Conservation (phyloP, 2,888 invertebrate genomes). For the Cantharis rustica region DNA sequence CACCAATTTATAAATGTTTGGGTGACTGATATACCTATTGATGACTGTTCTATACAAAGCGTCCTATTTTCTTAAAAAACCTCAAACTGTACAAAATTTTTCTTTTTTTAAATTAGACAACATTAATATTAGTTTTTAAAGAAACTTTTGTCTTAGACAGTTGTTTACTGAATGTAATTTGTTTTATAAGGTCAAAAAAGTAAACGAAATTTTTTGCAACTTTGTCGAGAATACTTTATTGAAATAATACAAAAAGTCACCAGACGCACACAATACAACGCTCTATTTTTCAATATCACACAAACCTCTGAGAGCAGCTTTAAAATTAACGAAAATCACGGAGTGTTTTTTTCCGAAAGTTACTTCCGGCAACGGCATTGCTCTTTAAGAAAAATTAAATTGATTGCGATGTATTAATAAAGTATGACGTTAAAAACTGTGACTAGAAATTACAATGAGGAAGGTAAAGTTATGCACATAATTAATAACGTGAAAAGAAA, state of each 20-base stretch:
- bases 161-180: constrained; percentile 26
- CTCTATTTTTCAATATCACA: background rate
- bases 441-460: background rate
- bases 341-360: background rate
- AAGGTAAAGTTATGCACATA: background rate
- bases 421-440: background rate
- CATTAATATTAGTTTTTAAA: constrained; percentile 28
- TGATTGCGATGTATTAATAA: background rate
- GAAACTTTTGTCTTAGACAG: constrained; percentile 27
- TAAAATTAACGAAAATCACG: background rate
- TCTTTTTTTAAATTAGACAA: constrained; percentile 35
- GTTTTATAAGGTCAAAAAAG: constrained; percentile 27
- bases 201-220: constrained; percentile 16
- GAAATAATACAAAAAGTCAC: constrained; percentile 1
- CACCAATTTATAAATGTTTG: constrained; percentile 48
- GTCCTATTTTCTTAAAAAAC: constrained; percentile 47
- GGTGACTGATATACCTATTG: constrained; percentile 55
- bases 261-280: background rate
- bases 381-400: background rate
- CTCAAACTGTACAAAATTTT: constrained; percentile 39
- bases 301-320: background rate
- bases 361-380: background rate
- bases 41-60: constrained; percentile 52
- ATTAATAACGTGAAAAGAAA: background rate
- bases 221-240: constrained; percentile 21